A percentile compares a stretch with the other conserved stretches of the same genome.
phyloP scores from a whole-genome alignment of 2,888 invertebrate genomes.

The Cephus runcator region DNA sequence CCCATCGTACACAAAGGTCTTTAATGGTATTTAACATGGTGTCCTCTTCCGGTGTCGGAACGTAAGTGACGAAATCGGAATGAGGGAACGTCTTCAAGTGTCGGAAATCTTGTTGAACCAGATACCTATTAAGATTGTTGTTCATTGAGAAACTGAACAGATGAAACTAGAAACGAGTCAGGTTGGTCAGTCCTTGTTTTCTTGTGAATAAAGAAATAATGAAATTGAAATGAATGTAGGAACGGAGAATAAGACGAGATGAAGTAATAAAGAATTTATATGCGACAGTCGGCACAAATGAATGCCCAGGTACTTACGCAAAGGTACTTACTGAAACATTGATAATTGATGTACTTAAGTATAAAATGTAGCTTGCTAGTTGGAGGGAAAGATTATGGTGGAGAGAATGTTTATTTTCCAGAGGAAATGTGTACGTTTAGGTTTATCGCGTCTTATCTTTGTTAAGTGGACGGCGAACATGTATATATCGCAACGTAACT shows the following conservation, averaged over 20 bases:
- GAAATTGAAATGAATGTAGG: neutral
- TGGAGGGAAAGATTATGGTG: conserved; percentile 14
- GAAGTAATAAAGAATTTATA: neutral
- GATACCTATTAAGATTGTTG: neutral
- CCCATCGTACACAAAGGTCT: neutral
- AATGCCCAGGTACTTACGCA: conserved; percentile 27
- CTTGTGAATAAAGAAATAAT: neutral
- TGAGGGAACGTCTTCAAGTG: neutral
- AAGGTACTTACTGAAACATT: conserved; percentile 30
- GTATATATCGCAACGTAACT: conserved; percentile 25
- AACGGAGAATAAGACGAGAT: neutral
- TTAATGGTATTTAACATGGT: neutral
- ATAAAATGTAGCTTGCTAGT: conserved; percentile 10
- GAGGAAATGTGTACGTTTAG: conserved; percentile 5
- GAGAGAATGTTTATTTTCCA: conserved; percentile 15
- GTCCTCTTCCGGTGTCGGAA: neutral
- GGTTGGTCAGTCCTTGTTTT: neutral
- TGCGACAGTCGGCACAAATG: conserved; percentile 18
- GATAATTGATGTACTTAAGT: conserved; percentile 54
- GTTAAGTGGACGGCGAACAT: conserved; percentile 8
- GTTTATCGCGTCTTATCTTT: conserved; percentile 1
- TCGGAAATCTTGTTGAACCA: neutral
- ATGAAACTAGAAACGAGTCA: neutral
- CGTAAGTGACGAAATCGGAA: neutral
- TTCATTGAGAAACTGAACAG: neutral